Conservation (phyloP, 2,797 vertebrate genomes). For the Anguilla pacifica region DNA sequence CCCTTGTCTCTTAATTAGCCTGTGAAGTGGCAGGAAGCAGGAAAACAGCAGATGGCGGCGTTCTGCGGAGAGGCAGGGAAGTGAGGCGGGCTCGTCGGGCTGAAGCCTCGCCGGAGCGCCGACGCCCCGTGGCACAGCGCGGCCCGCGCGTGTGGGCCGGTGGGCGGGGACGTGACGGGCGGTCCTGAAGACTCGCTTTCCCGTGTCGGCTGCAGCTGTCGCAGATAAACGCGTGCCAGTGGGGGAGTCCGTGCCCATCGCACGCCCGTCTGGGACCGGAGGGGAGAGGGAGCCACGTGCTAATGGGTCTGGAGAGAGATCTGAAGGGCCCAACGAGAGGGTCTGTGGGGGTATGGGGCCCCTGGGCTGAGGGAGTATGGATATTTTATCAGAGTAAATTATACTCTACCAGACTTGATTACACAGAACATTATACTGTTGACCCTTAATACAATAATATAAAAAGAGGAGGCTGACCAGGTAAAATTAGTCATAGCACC, state of each 20-base stretch:
- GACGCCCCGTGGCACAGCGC: conserved; percentile 1
- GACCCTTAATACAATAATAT: background rate
- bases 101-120: background rate
- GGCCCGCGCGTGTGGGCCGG: background rate
- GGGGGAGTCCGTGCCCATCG: conserved; percentile 12
- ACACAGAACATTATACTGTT: background rate
- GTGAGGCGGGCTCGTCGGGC: conserved; percentile 14
- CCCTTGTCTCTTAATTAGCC: conserved; percentile 68
- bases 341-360: background rate
- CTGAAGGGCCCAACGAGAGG: background rate
- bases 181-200: conserved; percentile 35
- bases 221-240: background rate
- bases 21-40: conserved; percentile 55
- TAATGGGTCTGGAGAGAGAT: background rate
- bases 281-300: background rate
- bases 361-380: background rate
- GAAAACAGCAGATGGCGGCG: conserved; percentile 64
- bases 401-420: background rate
- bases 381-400: background rate
- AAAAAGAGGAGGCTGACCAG: background rate
- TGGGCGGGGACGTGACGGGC: conserved; percentile 22
- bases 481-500: background rate
- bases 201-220: conserved; percentile 28
- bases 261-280: background rate
- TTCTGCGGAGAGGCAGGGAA: background rate